Percentiles rank a stretch among this genome's conserved stretches.
Evolutionary conservation across 2,113 vertebrate species (phyloP).

Genomic region (Hoplias malabaricus): DNA sequence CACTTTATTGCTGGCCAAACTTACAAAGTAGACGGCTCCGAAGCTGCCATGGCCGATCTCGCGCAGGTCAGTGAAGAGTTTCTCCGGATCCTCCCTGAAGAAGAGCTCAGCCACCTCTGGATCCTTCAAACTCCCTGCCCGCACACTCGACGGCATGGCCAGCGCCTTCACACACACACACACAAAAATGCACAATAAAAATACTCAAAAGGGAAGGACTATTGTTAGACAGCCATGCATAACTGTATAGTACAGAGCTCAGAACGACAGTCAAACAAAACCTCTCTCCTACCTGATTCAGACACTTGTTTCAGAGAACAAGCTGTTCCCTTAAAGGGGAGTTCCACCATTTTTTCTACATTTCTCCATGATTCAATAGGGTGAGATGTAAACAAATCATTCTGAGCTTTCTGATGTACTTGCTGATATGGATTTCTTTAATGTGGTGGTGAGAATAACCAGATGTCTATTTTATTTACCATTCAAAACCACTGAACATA

Average conservation of each 20-base stretch:
- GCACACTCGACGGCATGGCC: constrained; percentile 89
- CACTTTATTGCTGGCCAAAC: constrained; percentile 25
- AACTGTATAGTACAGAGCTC: not conserved
- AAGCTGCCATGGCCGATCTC: constrained; percentile 95
- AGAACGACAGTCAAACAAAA: not conserved
- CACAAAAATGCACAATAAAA: not conserved
- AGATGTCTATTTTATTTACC: no score
- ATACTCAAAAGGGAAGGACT: not conserved
- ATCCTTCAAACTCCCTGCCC: constrained; percentile 92
- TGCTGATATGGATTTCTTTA: no score
- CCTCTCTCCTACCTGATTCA: not conserved
- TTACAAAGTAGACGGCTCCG: constrained; percentile 90
- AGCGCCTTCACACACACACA: constrained; percentile 68
- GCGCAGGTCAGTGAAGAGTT: constrained; percentile 88
- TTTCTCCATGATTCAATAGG: not conserved
- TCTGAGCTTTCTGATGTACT: not conserved
- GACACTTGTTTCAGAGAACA: not conserved
- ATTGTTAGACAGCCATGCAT: not conserved
- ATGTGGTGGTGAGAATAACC: no score
- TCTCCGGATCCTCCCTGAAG: constrained; percentile 90
- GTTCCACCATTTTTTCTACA: no score
- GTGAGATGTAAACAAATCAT: not conserved
- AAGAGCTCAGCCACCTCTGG: constrained; percentile 92
- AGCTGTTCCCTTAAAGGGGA: not conserved
- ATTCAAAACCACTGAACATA: no score